Conservation (phyloP, 2,888 invertebrate genomes). For the Periphyllus acericola region DNA sequence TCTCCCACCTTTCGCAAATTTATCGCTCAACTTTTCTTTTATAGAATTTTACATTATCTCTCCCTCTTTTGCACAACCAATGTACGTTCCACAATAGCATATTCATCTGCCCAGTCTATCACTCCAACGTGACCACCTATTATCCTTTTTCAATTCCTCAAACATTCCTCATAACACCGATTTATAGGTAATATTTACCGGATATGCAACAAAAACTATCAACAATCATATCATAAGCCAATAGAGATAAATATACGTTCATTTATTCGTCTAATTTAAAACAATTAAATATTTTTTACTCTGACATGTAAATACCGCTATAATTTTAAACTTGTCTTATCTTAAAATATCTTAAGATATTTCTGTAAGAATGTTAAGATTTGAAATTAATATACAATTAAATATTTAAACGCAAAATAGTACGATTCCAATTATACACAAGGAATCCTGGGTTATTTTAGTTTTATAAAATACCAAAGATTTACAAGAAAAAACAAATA, state of each 20-base stretch:
- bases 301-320: background rate
- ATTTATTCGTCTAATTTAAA: background rate
- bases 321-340: background rate
- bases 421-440: background rate
- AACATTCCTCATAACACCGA: too few relatives aligned
- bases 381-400: background rate
- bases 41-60: too few relatives aligned
- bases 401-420: background rate
- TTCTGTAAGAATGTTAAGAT: background rate
- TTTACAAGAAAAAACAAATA: too few relatives aligned
- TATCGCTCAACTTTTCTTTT: too few relatives aligned
- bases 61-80: too few relatives aligned
- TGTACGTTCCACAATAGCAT: too few relatives aligned
- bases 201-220: background rate
- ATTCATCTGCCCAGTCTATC: too few relatives aligned
- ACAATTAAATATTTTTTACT: background rate
- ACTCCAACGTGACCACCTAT: too few relatives aligned
- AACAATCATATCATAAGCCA: background rate
- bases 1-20: too few relatives aligned
- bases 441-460: background rate
- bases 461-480: background rate
- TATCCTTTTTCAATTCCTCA: too few relatives aligned
- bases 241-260: background rate
- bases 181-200: background rate
- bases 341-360: background rate